A percentile compares a stretch with the other conserved stretches of the same genome.
Evolutionary conservation across 1,140 invertebrate species (phyloP).

Genomic region (Eurosta solidaginis): DNA sequence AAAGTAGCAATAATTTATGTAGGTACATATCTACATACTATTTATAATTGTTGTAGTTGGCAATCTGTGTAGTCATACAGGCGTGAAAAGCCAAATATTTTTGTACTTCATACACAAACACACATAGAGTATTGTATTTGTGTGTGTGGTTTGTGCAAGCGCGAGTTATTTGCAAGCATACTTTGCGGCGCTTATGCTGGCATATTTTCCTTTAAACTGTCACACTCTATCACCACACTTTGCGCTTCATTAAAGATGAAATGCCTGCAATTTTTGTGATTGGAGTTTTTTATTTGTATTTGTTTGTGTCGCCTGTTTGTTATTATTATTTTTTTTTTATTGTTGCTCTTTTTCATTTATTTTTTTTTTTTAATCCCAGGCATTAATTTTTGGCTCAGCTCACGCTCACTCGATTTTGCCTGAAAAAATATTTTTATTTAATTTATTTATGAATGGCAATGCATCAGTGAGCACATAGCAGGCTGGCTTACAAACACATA

Average conservation of each 20-base stretch:
- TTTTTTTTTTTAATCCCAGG: background rate
- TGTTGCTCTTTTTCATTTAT: too few species aligned
- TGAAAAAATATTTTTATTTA: constrained; percentile 30
- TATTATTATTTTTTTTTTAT: background rate
- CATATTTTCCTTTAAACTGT: background rate
- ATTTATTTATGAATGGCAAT: constrained; percentile 27
- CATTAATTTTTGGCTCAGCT: background rate
- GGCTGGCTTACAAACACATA: background rate
- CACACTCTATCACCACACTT: too few species aligned
- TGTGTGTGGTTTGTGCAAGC: background rate
- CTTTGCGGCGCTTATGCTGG: background rate
- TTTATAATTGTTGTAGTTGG: background rate
- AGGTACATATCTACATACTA: background rate
- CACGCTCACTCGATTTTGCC: background rate
- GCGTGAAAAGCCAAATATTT: constrained; percentile 19
- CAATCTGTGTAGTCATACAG: background rate
- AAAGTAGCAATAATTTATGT: too few species aligned
- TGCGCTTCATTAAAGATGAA: background rate
- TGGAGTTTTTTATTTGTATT: background rate
- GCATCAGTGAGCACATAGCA: background rate
- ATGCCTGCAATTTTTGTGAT: background rate
- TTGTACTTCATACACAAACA: background rate
- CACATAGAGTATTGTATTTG: background rate
- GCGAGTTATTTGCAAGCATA: background rate
- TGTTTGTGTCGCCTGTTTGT: background rate